phyloP scores from a whole-genome alignment of 2,797 vertebrate genomes.

The Capromys pilorides region DNA sequence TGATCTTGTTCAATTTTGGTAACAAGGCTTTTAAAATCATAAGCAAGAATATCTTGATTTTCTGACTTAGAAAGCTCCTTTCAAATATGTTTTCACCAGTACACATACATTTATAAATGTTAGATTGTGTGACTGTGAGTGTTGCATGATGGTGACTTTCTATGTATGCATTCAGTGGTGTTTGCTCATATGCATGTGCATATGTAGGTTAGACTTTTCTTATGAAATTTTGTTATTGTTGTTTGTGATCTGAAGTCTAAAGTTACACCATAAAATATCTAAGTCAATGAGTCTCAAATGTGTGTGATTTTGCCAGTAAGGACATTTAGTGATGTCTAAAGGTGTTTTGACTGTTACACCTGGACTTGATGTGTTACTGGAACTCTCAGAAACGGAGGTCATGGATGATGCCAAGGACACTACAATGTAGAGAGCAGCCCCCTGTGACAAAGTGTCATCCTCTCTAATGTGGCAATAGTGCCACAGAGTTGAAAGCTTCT shows the following conservation, averaged over 20 bases:
- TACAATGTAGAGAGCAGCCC: not conserved
- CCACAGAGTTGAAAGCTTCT: not conserved
- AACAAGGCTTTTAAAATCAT: constrained; percentile 48
- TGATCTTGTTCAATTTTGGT: constrained; percentile 9
- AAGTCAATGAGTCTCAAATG: not conserved
- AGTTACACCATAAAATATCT: not conserved
- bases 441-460: not conserved
- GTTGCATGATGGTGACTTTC: not conserved
- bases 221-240: not conserved
- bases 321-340: not conserved
- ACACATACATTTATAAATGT: not conserved
- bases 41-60: constrained; percentile 29
- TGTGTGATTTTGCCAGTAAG: not conserved
- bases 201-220: not conserved
- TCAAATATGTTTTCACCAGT: not conserved
- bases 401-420: not conserved
- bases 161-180: rapidly evolving
- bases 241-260: not conserved
- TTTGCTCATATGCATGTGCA: not conserved
- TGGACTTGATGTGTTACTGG: not conserved
- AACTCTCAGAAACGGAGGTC: not conserved
- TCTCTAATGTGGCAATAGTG: not conserved
- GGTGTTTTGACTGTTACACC: not conserved
- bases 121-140: not conserved
- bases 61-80: constrained; percentile 33